Percentiles rank a stretch among this genome's conserved stretches.
phyloP scores from a whole-genome alignment of 2,113 vertebrate genomes.

The Oreochromis tanganicae region DNA sequence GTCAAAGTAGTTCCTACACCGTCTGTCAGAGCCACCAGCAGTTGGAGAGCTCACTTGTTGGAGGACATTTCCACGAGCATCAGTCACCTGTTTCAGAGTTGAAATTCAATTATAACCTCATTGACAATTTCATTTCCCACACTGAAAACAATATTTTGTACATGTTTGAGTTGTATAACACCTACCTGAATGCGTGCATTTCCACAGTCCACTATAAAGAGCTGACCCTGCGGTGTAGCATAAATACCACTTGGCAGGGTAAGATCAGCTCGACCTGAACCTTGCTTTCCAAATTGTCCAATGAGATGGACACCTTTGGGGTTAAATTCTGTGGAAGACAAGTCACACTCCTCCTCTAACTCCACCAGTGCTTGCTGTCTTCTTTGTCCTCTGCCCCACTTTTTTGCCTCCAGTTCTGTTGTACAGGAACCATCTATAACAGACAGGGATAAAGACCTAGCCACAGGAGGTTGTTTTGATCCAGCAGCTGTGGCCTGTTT shows the following conservation, averaged over 20 bases:
- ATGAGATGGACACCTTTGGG: constrained; percentile 38
- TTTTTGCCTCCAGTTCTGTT: constrained; percentile 6
- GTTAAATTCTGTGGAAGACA: background rate
- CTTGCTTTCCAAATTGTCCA: constrained; percentile 76
- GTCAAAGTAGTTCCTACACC: constrained; percentile 75
- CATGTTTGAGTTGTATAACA: background rate
- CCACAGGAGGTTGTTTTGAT: constrained; percentile 5
- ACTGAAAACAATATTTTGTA: background rate
- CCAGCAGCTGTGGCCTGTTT: background rate
- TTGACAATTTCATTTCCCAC: background rate
- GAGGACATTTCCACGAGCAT: constrained; percentile 66
- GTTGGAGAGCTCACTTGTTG: constrained; percentile 68
- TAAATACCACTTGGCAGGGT: constrained; percentile 76
- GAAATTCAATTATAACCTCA: background rate
- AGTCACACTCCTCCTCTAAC: constrained; percentile 51
- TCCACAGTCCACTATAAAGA: constrained; percentile 78
- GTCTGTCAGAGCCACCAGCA: constrained; percentile 33
- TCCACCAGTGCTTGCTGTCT: constrained; percentile 27
- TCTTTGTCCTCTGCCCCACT: constrained; percentile 37
- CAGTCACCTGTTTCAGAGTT: constrained; percentile 63
- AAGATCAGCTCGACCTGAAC: constrained; percentile 72
- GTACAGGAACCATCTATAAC: constrained; percentile 51
- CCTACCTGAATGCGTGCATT: constrained; percentile 74
- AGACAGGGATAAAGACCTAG: constrained; percentile 63
- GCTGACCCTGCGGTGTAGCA: constrained; percentile 63